Base-by-base conservation (phyloP, 2,888 invertebrate species). In the Microchrysa polita region DNA sequence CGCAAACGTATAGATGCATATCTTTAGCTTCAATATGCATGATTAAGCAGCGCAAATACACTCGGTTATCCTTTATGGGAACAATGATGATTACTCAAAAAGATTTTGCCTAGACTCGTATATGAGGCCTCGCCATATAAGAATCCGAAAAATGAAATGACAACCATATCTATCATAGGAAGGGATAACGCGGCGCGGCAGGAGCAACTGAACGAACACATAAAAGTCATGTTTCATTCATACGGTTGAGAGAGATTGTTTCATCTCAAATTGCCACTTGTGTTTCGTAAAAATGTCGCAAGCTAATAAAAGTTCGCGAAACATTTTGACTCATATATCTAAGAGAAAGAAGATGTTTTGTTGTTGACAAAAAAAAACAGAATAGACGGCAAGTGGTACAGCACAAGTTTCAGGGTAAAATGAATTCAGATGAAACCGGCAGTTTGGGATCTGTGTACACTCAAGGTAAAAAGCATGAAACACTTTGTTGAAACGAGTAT, bases 21-120 rank as follows among this genome's bases (percentile, higher is more conserved):
- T 34, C n/a, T n/a, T 48, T 1, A 22, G 14, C 2, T 48, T 10
- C 10, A 48, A 48, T 67, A 67, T 74, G 72, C 72, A 74, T 74
- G 74, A 74, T 74, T 74, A 72, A 74, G 72, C 57, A 74, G 74
- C 72, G 67, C 72, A 74, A 74, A 74, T 74, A 72, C 27, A 34
- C 74, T 74, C 67, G 65, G 63, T 74, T 74, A 72, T 74, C 72
- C 72, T 74, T 74, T 74, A 63, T 59, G 74, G 67, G 57, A 74
- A 74, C 74, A 74, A 74, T 74, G 59, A 72, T 44, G 59, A 72
- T 44, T 10, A 44, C 12, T 1, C 9, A 27, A 44, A 44, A n/a
- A n/a, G n/a, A n/a, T n/a, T n/a, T n/a, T n/a, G n/a, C n/a, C n/a
- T n/a, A n/a, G n/a, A n/a, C n/a, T n/a, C n/a, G n/a, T n/a, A n/a